phyloP scores from a whole-genome alignment of 2,113 vertebrate genomes.

The Carlito syrichta region DNA sequence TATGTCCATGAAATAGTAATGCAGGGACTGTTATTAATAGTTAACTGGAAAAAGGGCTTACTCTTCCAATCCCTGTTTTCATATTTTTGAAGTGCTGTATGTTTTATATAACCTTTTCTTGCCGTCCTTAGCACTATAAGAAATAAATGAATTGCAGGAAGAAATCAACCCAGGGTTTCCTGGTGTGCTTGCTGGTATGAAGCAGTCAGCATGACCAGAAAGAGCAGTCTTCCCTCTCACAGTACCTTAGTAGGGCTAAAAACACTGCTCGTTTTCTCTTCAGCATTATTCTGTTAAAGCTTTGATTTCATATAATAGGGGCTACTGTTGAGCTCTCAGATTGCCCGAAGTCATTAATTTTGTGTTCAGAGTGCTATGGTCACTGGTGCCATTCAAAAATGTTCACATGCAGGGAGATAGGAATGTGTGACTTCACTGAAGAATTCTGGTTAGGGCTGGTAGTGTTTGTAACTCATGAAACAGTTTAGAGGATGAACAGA shows the following conservation, averaged over 20 bases:
- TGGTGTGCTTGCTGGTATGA: background rate
- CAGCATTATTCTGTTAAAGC: background rate
- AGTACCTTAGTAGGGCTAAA: background rate
- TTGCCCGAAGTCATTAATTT: background rate
- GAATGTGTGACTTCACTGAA: background rate
- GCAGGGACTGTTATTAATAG: conserved; percentile 71
- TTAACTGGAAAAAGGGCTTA: conserved; percentile 75
- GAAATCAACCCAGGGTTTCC: background rate
- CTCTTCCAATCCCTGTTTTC: conserved; percentile 70
- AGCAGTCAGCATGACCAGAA: background rate
- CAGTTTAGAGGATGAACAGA: background rate
- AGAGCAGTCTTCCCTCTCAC: background rate
- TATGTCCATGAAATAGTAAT: conserved; percentile 69
- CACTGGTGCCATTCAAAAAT: background rate
- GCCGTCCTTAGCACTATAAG: conserved; percentile 35
- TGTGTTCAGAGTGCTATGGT: background rate
- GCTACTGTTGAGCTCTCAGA: background rate
- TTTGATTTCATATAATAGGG: fast-evolving
- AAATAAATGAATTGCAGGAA: conserved; percentile 39
- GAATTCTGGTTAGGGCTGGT: background rate
- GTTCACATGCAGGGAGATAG: background rate
- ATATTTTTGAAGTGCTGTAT: conserved; percentile 71
- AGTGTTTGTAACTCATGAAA: background rate
- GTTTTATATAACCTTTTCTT: conserved; percentile 63
- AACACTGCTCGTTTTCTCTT: background rate